A percentile compares a stretch with the other conserved stretches of the same genome.
Conservation (phyloP, 2,113 vertebrate species). For the Pionites leucogaster region DNA sequence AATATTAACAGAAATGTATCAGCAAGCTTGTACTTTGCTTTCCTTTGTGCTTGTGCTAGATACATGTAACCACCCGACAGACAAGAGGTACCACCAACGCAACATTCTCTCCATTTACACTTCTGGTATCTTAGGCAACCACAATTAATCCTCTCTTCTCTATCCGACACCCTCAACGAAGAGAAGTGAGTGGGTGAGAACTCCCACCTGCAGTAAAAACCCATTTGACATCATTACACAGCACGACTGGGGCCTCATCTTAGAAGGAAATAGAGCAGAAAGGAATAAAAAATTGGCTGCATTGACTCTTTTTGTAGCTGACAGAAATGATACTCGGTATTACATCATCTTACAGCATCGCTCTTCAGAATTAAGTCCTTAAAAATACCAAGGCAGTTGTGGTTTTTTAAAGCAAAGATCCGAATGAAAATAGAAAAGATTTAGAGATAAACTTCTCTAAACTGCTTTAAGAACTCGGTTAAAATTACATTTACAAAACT, state of each 20-base stretch:
- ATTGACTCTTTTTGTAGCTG: neutral
- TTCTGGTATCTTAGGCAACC: neutral
- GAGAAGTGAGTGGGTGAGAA: neutral
- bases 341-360: neutral
- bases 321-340: rapidly evolving
- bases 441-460: neutral
- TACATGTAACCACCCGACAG: neutral
- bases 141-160: neutral
- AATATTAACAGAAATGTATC: neutral
- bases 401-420: neutral
- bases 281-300: neutral
- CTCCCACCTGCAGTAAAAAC: neutral
- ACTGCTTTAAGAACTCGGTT: neutral
- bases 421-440: neutral
- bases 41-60: neutral
- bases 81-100: neutral
- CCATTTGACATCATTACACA: too few species aligned
- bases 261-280: neutral
- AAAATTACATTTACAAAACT: neutral
- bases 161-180: neutral
- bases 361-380: neutral
- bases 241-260: neutral
- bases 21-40: neutral
- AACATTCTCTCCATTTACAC: neutral
- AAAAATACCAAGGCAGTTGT: neutral